Conservation (phyloP, 2,797 vertebrate genomes). For the Ciconia nigra region DNA sequence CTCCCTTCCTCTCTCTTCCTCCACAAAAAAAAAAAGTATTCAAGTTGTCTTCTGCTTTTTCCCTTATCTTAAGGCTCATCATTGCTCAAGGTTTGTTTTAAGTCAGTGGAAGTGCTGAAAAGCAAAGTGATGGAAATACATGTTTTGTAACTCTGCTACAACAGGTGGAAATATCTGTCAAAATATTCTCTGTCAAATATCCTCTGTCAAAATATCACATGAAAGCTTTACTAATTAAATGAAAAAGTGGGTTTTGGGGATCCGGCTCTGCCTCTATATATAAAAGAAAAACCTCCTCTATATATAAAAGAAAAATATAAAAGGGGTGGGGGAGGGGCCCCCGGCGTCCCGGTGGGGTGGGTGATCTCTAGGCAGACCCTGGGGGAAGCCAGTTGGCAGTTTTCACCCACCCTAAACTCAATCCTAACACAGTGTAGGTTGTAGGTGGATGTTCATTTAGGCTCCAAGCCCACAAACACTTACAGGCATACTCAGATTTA, state of each 20-base stretch:
- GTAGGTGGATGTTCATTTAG: neutral
- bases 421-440: neutral
- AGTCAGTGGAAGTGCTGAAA: slow-evolving; percentile 24
- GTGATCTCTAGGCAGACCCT: neutral
- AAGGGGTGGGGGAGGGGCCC: no score
- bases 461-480: neutral
- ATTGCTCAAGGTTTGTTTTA: neutral
- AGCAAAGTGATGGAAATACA: neutral
- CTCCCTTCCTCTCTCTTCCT: neutral
- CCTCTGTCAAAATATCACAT: neutral
- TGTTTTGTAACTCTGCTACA: neutral
- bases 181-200: no score
- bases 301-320: no score
- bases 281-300: no score
- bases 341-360: no score
- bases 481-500: neutral
- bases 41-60: neutral
- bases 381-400: neutral
- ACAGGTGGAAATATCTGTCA: slow-evolving; percentile 6
- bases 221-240: neutral
- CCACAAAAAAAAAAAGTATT: neutral
- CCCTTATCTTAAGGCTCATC: neutral
- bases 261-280: neutral
- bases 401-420: neutral
- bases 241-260: neutral